Conservation (phyloP, 1,140 invertebrate species). For the Drosophila ambigua region DNA sequence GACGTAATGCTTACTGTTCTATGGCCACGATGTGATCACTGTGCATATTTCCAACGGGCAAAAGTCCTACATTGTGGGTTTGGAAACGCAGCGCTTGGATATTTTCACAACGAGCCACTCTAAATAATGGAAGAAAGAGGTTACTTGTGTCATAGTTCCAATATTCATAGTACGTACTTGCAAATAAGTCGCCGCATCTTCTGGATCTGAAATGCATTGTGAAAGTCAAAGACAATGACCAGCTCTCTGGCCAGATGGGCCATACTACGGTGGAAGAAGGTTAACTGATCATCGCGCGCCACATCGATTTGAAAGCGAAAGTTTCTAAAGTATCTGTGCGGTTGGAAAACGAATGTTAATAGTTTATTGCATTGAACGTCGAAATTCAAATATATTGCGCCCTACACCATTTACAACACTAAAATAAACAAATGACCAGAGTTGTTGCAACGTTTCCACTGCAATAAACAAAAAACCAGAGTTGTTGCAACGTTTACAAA, state of each 20-base stretch:
- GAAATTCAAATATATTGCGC: not conserved
- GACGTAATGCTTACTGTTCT: constrained; percentile 64
- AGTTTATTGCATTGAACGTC: not conserved
- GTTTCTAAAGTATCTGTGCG: constrained; percentile 75
- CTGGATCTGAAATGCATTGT: constrained; percentile 79
- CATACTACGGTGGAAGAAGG: constrained; percentile 74
- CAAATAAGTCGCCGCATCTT: constrained; percentile 76
- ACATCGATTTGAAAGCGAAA: constrained; percentile 78
- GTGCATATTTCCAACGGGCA: constrained; percentile 65
- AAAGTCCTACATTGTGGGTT: constrained; percentile 74
- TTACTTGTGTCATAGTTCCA: not conserved
- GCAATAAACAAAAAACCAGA: not conserved
- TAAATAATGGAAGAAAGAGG: constrained; percentile 9
- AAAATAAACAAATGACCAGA: constrained; percentile 25
- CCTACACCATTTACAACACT: constrained; percentile 40
- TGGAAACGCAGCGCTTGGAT: constrained; percentile 75
- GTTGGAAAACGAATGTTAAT: constrained; percentile 14
- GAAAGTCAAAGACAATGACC: constrained; percentile 76
- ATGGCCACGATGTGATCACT: constrained; percentile 73
- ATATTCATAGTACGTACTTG: constrained; percentile 52
- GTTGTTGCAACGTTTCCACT: constrained; percentile 21
- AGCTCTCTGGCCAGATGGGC: constrained; percentile 72
- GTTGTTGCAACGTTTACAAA: constrained; percentile 32
- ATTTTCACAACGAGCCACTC: constrained; percentile 81
- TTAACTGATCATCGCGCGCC: constrained; percentile 72